phyloP scores from a whole-genome alignment of 2,888 invertebrate genomes.

The Pristionchus fissidentatus region DNA sequence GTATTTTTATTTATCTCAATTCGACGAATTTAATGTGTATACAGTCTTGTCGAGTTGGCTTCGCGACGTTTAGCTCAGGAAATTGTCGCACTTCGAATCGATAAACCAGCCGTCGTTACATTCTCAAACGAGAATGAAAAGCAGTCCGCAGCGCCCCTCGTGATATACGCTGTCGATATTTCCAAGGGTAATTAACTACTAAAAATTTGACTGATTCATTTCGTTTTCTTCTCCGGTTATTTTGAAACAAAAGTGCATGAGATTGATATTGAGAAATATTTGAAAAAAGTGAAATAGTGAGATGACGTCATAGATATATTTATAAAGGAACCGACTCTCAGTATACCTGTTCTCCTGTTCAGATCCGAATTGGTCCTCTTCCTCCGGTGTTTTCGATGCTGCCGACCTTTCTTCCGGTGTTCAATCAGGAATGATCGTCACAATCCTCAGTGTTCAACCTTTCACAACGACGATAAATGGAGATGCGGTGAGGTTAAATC shows the following conservation, averaged over 20 bases:
- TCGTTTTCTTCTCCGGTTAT: not conserved
- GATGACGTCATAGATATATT: no score
- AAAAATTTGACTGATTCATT: not conserved
- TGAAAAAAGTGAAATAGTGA: no score
- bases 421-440: not conserved
- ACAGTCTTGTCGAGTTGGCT: not conserved
- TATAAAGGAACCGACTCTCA: not conserved
- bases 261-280: no score
- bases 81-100: no score
- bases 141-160: constrained; percentile 1
- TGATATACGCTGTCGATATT: constrained; percentile 25
- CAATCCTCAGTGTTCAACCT: not conserved
- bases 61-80: no score
- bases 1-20: not conserved
- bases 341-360: not conserved
- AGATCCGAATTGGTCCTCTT: not conserved
- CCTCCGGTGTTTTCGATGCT: not conserved
- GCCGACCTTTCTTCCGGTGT: not conserved
- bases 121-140: constrained; percentile 1
- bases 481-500: not conserved
- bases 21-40: not conserved
- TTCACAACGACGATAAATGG: not conserved
- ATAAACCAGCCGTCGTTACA: no score
- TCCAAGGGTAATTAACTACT: not conserved
- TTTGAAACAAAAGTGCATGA: no score